Evolutionary conservation across 2,797 vertebrate species (phyloP), one percentile per base, ranked within the genome.

Genomic region (Squalus acanthias): DNA sequence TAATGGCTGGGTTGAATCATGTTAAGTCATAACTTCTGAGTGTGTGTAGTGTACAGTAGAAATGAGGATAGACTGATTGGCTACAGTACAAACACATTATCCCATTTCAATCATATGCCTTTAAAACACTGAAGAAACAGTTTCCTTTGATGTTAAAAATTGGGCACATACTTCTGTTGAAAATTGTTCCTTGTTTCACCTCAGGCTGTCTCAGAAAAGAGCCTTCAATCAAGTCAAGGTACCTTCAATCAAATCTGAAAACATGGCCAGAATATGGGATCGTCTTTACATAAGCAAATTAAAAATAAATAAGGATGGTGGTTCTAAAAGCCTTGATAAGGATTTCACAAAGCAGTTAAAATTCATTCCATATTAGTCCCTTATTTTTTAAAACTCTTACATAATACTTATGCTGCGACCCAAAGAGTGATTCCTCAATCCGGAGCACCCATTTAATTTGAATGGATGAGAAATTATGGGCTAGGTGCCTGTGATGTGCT

Each of bases 141-240:
- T 17, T 74, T 76, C 29, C 69, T 95, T 95, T 95, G 29, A 95
- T 57, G 70, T 95, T 57, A 74, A 95, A 57, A 95, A 72, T 95
- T 74, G 50, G 94, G n/a, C 50, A 57, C 69, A 95, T 74, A n/a
- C 2, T 72, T 95, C 92, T 33, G 8, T 63, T 91, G 57, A 91
- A 91, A n/a, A 63, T 17, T 91, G 12, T 4, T 91, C 29, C 88
- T 63, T 57, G 33, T 91, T 91, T 91, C 29, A 91, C 88, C 57
- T 91, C 57, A 63, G 88, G 57, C 88, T 39, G 60, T 93, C 33
- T 93, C 17, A 46, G 63, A 46, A 93, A 93, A 93, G 13, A 53
- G 29, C 57, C 29, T 91, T 91, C 88, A 91, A 69, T 69, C 63
- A 93, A 93, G 91, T 69, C 7, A 65, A 93, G n/a, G 20, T 22